Base-by-base conservation (phyloP, 2,113 vertebrate genomes). In the Hypomesus transpacificus region DNA sequence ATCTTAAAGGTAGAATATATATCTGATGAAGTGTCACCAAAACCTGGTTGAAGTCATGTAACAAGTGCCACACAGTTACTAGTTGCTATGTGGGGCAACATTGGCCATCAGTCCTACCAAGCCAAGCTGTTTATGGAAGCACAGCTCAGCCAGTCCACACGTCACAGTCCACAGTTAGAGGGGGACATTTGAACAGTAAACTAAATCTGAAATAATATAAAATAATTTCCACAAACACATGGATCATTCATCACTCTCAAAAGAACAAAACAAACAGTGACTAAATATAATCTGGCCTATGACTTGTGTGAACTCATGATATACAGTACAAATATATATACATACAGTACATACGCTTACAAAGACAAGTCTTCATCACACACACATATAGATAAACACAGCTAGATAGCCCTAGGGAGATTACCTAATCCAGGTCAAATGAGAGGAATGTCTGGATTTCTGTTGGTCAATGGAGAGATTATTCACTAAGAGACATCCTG, bases 321-420 rank as follows among this genome's bases (percentile, higher is more conserved):
- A 81, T 69, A 82, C 70, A 80, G 81, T 65, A 50, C 78, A 84
- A 77, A 81, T 46, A 71, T 71, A 72, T 57, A 73, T 66, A 75
- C 57, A 81, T 83, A 87, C 79, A 85, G 82, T 86, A 88, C 82
- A 76, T 51, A n/a, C 17, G 24, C 26, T 61, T 24, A 61, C 59
- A 61, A 61, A 7, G 76, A 78, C n/a, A 2, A 1, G 53, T 26
- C 13, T 28, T 16, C 4, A 26, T 22, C 59, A 61, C 28, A 34
- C 28, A 34, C 61, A 18, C 61, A 59, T 73, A 76, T 62, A 66
- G 64, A 73, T 28, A 28, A 68, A 69, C 69, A 66, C 31, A 71
- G 54, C 69, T 13, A 63, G 50, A 69, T 18, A 59, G 3, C 0
- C 39, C 24, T 70, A 73, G 39, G 39, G 39, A 46, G 39, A 22